A percentile compares a stretch with the other conserved stretches of the same genome.
Conservation (phyloP, 2,113 vertebrate genomes). For the Gasterosteus aculeatus region DNA sequence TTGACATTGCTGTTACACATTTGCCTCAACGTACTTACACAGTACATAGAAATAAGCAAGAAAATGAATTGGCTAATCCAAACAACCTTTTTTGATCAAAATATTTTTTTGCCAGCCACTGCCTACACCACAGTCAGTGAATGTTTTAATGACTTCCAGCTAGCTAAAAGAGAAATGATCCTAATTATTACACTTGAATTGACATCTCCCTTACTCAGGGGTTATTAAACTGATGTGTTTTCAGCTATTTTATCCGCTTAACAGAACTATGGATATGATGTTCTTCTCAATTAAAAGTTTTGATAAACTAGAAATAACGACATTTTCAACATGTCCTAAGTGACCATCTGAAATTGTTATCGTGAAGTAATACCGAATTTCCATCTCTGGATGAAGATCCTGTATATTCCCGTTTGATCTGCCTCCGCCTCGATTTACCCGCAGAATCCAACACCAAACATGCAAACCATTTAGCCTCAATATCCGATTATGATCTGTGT, state of each 20-base stretch:
- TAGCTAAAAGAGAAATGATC: conserved; percentile 54
- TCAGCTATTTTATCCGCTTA: conserved; percentile 51
- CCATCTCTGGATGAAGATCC: conserved; percentile 1
- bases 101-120: conserved; percentile 21
- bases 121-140: conserved; percentile 26
- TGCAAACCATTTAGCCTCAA: conserved; percentile 31
- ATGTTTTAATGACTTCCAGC: conserved; percentile 58
- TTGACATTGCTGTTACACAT: too few relatives aligned
- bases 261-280: conserved; percentile 41
- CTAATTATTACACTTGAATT: conserved; percentile 60
- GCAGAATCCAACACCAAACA: conserved; percentile 26
- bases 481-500: conserved; percentile 25
- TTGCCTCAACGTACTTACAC: too few relatives aligned
- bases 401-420: conserved; percentile 5
- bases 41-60: too few relatives aligned
- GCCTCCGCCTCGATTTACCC: neutral
- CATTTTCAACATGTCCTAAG: conserved; percentile 18
- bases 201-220: conserved; percentile 54
- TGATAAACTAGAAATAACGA: conserved; percentile 32
- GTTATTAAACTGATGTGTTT: conserved; percentile 72
- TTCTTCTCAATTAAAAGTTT: conserved; percentile 45
- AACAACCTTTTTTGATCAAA: conserved; percentile 16
- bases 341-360: conserved; percentile 6
- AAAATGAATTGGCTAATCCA: too few relatives aligned
- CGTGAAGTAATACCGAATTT: conserved; percentile 33